Conservation (phyloP, 2,797 vertebrate genomes). For the Fistularia tabacaria region DNA sequence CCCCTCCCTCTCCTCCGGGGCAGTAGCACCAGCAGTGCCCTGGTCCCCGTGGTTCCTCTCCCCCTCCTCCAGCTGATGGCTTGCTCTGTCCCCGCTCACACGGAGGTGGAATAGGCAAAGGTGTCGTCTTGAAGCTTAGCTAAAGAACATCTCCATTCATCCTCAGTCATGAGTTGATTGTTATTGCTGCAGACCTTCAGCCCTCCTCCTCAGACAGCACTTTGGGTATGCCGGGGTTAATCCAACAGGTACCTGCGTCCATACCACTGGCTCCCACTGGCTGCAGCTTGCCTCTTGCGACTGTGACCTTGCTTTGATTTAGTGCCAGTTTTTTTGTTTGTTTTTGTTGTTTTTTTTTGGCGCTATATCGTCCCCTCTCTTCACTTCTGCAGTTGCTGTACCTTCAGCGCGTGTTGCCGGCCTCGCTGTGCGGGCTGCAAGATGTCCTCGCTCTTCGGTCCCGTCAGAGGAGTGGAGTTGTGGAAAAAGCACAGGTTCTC, state of each 20-base stretch:
- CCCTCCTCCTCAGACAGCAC: constrained; percentile 90
- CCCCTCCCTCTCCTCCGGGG: constrained; percentile 56
- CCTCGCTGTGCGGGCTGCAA: constrained; percentile 21
- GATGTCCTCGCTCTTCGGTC: constrained; percentile 7
- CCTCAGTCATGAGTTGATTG: constrained; percentile 72
- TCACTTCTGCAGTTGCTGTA: constrained; percentile 15
- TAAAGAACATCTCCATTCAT: constrained; percentile 99
- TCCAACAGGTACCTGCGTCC: constrained; percentile 73
- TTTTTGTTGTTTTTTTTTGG: neutral
- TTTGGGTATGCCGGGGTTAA: constrained; percentile 69
- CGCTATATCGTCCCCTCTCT: constrained; percentile 11
- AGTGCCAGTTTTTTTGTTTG: constrained; percentile 1
- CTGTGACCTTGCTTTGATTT: constrained; percentile 2
- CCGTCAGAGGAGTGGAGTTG: constrained; percentile 17
- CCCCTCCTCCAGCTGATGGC: constrained; percentile 51
- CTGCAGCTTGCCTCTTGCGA: constrained; percentile 58
- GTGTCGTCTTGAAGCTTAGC: constrained; percentile 63
- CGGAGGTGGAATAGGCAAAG: constrained; percentile 34
- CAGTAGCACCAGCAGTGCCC: constrained; percentile 74
- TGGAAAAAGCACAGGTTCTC: constrained; percentile 19
- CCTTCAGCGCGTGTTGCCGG: constrained; percentile 21
- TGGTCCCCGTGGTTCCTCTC: constrained; percentile 61
- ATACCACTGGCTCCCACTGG: constrained; percentile 75
- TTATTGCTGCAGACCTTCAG: constrained; percentile 66
- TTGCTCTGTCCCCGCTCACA: constrained; percentile 34